phyloP scores from a whole-genome alignment of 2,797 vertebrate species.

The Spondyliosoma cantharus region DNA sequence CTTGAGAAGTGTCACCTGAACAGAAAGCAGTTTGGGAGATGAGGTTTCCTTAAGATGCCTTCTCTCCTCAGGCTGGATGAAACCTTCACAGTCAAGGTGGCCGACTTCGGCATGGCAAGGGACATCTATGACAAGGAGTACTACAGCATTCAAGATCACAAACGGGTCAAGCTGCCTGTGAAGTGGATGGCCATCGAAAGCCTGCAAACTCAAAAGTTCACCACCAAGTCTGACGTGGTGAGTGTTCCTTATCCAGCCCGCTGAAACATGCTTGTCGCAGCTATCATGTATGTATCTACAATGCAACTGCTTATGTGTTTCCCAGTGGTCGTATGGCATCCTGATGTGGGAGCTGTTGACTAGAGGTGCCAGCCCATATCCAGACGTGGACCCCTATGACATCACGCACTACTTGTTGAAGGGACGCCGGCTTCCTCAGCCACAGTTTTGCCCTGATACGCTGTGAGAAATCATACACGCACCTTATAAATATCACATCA shows the following conservation, averaged over 20 bases:
- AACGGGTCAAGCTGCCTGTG: conserved; percentile 91
- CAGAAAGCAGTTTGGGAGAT: not conserved
- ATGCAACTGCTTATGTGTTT: conserved; percentile 1
- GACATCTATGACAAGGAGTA: conserved; percentile 96
- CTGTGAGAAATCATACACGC: conserved; percentile 85
- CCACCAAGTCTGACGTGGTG: conserved; percentile 96
- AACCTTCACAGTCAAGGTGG: conserved; percentile 94
- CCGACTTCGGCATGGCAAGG: conserved; percentile 95
- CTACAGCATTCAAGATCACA: conserved; percentile 92
- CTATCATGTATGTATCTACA: not conserved
- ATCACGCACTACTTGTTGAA: conserved; percentile 89
- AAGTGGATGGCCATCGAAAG: conserved; percentile 99
- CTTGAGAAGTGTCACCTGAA: not conserved
- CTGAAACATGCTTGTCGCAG: not conserved
- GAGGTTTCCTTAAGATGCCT: not conserved
- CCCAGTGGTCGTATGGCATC: conserved; percentile 98
- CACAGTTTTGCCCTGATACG: conserved; percentile 90
- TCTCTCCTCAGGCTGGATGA: conserved; percentile 90
- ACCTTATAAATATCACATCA: not conserved
- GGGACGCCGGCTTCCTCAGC: conserved; percentile 93
- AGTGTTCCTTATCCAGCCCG: conserved; percentile 67
- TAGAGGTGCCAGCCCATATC: conserved; percentile 92
- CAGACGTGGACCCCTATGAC: conserved; percentile 93
- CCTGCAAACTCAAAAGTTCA: conserved; percentile 96
- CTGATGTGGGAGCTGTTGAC: conserved; percentile 97